These are phyloP conservation scores for Endotricha flammealis DNA, from an alignment of 2,888 invertebrate genomes.

Conservation along the genomic window DNA sequence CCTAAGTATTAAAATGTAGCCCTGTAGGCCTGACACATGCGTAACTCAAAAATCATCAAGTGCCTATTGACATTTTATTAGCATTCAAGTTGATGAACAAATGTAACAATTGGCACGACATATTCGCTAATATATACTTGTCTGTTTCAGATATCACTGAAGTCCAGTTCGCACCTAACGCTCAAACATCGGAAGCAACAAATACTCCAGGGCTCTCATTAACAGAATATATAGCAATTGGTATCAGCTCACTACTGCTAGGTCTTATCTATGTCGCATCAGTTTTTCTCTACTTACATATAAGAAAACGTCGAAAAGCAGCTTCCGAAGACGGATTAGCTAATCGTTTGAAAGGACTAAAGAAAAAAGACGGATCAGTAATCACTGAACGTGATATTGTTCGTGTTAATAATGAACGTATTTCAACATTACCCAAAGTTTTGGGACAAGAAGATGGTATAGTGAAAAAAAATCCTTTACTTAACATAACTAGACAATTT, in stretches of 20 bases:
- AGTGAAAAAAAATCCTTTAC: constrained; percentile 87
- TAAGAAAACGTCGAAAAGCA: constrained; percentile 80
- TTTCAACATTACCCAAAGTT: constrained; percentile 49
- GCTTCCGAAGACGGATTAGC: constrained; percentile 66
- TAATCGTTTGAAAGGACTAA: constrained; percentile 50
- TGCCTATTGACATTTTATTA: too few relatives aligned
- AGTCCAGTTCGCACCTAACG: constrained; percentile 85
- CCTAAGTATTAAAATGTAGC: too few relatives aligned
- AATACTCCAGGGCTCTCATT: constrained; percentile 81
- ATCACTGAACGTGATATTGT: constrained; percentile 68
- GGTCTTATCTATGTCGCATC: constrained; percentile 92
- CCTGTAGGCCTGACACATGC: too few relatives aligned
- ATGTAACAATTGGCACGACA: too few relatives aligned
- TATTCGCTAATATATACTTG: too few relatives aligned
- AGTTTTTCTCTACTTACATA: constrained; percentile 88
- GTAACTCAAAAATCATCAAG: too few relatives aligned
- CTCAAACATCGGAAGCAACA: constrained; percentile 75
- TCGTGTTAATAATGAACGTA: constrained; percentile 62
- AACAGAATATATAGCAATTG: constrained; percentile 90
- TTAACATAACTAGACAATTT: constrained; percentile 80
- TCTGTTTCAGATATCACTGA: constrained; percentile 86
- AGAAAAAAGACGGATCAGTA: constrained; percentile 58
- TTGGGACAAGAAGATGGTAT: constrained; percentile 82
- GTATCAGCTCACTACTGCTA: constrained; percentile 89
- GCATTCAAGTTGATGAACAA: too few relatives aligned